Evolutionary conservation across 2,888 invertebrate species (phyloP).

Genomic region (Gymnoscelis rufifasciata): DNA sequence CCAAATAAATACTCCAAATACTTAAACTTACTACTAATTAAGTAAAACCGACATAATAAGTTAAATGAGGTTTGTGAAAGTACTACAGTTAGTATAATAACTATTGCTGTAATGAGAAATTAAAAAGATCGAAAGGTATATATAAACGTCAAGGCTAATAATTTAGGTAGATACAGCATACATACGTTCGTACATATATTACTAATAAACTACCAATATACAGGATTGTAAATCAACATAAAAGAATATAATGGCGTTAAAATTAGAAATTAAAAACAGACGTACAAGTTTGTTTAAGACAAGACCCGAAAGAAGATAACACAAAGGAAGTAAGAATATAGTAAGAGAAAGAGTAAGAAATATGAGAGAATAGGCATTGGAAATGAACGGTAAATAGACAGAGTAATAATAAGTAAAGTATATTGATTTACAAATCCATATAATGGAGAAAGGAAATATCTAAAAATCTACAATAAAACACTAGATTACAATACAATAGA

Average conservation of each 20-base stretch:
- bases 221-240: slow-evolving; percentile 32
- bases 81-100: too few species aligned
- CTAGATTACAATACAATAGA: slow-evolving; percentile 70
- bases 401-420: too few species aligned
- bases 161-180: slow-evolving; percentile 5
- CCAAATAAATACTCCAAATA: slow-evolving; percentile 3
- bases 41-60: background rate
- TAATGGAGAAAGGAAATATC: slow-evolving; percentile 41
- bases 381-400: too few species aligned
- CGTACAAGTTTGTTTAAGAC: too few species aligned
- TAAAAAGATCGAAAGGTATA: background rate
- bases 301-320: too few species aligned
- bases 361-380: too few species aligned
- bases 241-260: slow-evolving; percentile 2
- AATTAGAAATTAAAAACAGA: too few species aligned
- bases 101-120: too few species aligned
- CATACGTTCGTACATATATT: slow-evolving; percentile 34
- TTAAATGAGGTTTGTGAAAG: background rate
- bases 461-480: slow-evolving; percentile 61
- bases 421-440: slow-evolving; percentile 38
- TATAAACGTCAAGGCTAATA: background rate
- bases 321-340: too few species aligned
- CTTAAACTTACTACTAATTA: slow-evolving; percentile 4
- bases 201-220: slow-evolving; percentile 36
- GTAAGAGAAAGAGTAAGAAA: too few species aligned